A percentile compares a stretch with the other conserved stretches of the same genome.
Conservation (phyloP, 2,888 invertebrate species). For the Ferdinandea cuprea region DNA sequence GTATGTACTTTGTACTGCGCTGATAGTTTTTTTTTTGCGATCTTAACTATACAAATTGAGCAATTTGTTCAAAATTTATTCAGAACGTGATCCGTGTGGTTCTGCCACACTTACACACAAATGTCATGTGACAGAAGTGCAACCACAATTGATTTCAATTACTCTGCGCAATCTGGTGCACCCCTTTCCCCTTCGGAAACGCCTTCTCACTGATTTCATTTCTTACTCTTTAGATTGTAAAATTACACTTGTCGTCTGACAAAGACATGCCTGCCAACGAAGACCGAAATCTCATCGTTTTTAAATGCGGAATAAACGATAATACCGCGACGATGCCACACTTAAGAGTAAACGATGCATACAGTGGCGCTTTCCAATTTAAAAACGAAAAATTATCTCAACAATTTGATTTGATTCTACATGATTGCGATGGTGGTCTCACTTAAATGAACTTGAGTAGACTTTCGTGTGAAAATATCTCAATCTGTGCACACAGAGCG, state of each 20-base stretch:
- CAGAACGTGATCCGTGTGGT: constrained; percentile 3
- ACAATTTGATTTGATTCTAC: constrained; percentile 51
- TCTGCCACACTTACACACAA: not conserved
- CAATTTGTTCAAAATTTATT: constrained; percentile 20
- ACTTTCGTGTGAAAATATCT: constrained; percentile 33
- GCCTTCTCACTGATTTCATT: constrained; percentile 3
- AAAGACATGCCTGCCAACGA: constrained; percentile 15
- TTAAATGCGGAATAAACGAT: constrained; percentile 18
- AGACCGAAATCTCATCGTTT: constrained; percentile 10
- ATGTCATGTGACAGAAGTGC: constrained; percentile 2
- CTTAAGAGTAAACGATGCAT: not conserved
- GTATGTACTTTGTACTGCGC: not conserved
- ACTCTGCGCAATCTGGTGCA: constrained; percentile 18
- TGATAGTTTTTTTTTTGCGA: not conserved
- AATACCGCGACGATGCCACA: not conserved
- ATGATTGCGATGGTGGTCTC: constrained; percentile 19
- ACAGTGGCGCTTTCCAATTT: constrained; percentile 64
- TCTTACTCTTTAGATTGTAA: constrained; percentile 26
- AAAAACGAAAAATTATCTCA: constrained; percentile 20
- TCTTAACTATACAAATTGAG: constrained; percentile 8
- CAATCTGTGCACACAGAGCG: constrained; percentile 7
- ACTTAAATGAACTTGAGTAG: not conserved
- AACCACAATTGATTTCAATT: constrained; percentile 51
- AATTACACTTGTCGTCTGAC: constrained; percentile 50
- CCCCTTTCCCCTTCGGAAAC: not conserved